Evolutionary conservation across 2,888 invertebrate genomes (phyloP), one percentile per base, ranked within the genome.

Genomic region (Operophtera brumata): DNA sequence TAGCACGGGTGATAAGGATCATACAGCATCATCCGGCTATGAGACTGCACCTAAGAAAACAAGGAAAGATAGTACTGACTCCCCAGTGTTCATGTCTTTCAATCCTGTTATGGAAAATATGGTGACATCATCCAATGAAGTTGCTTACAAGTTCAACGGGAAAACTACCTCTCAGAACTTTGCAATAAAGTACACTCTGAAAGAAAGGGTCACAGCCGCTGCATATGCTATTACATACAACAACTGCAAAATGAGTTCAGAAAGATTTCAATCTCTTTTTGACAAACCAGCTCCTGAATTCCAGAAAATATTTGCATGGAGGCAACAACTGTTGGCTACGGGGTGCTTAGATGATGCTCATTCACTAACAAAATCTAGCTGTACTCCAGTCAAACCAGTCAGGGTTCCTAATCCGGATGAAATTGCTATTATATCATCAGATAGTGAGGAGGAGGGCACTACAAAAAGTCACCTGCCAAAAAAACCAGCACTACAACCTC

Each of bases 201-300:
- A 84, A 66, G 90, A 91, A 69, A 78, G 82, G 66, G 79, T 90
- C 0, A 75, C 67, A 60, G 82, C 82, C 44, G 89, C 90, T 52
- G 89, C 90, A 35, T 84, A 75, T 75, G 89, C 90, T 28, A 78
- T 91, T 62, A 80, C 78, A 12, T 85, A 86, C 57, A 84, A 83
- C 57, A 91, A 90, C 54, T 90, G 90, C 59, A 86, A 79, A 75
- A 78, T 83, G n/a, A 85, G 79, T 46, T 76, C 84, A 46, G 78
- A 82, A 0, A 84, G 78, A 64, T 91, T 91, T 82, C 82, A 89
- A 70, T 59, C 71, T 32, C 36, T 77, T 8, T 87, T 72, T 74
- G 82, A 84, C 45, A 91, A 91, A 72, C 87, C 86, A 36, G 89
- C 90, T 45, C 91, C 91, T 37, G 89, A 90, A 69, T 89, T 85